Percentiles rank a stretch among this genome's conserved stretches.
Conservation (phyloP, 2,113 vertebrate genomes). For the Anhinga rufa region DNA sequence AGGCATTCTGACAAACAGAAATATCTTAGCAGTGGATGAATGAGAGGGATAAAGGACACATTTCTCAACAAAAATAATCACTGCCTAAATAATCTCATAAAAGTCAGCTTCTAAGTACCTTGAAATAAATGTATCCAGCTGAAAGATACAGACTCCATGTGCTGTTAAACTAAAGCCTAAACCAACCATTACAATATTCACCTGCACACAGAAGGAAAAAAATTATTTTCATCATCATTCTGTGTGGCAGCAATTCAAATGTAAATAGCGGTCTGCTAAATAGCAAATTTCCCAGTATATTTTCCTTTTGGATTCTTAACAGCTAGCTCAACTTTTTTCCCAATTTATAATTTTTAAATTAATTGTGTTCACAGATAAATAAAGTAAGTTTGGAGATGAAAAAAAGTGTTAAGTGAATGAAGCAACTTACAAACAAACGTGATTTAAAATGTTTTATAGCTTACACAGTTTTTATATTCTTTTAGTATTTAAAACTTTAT, state of each 20-base stretch:
- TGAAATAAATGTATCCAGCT: constrained; percentile 74
- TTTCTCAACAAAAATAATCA: constrained; percentile 83
- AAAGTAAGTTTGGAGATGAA: neutral
- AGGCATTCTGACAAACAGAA: constrained; percentile 84
- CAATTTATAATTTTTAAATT: neutral
- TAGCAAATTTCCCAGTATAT: neutral
- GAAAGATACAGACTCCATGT: constrained; percentile 63
- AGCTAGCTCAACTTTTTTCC: neutral
- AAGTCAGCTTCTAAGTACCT: constrained; percentile 79
- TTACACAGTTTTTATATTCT: neutral
- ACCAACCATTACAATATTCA: constrained; percentile 49
- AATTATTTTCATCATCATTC: neutral
- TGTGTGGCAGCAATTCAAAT: neutral
- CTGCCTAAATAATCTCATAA: constrained; percentile 80
- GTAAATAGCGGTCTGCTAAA: neutral
- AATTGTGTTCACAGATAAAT: neutral
- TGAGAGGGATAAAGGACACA: constrained; percentile 81
- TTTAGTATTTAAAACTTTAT: neutral
- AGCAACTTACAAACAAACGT: neutral
- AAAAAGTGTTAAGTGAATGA: neutral
- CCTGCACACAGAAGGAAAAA: neutral
- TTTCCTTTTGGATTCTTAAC: neutral
- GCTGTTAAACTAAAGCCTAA: constrained; percentile 64
- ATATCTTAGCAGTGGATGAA: constrained; percentile 80
- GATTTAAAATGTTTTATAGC: neutral